These are phyloP conservation scores for Myiagra hebetior DNA, from an alignment of 2,113 vertebrate genomes.

Conservation along the genomic window DNA sequence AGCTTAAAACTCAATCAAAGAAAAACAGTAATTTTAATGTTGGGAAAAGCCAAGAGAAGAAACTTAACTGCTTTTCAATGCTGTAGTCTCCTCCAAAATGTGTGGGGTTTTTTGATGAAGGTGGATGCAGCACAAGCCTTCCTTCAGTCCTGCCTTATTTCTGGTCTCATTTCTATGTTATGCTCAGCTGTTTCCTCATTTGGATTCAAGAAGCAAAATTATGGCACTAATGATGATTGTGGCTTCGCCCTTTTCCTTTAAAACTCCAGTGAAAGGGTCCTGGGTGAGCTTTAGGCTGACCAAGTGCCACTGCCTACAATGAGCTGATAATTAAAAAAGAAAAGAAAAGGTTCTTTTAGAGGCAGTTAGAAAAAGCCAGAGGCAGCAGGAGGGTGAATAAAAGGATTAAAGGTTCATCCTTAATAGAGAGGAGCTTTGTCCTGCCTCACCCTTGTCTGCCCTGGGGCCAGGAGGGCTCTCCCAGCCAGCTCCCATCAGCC, in stretches of 20 bases:
- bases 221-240: neutral
- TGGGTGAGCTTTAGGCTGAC: neutral
- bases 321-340: neutral
- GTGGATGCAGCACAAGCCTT: neutral
- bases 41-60: neutral
- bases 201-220: neutral
- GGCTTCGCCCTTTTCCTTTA: neutral
- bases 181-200: neutral
- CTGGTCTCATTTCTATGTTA: neutral
- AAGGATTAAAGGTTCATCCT: neutral
- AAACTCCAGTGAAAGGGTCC: neutral
- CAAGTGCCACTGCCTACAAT: neutral
- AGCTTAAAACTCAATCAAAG: neutral
- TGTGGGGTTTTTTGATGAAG: neutral
- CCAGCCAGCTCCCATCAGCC: neutral
- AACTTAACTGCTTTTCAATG: neutral
- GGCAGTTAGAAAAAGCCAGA: neutral
- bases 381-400: neutral
- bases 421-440: neutral
- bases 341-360: neutral
- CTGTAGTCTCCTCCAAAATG: neutral
- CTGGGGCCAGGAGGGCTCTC: neutral
- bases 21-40: neutral
- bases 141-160: neutral
- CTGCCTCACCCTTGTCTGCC: neutral